Base-by-base conservation (phyloP, 1,140 invertebrate genomes). In the Sinonovacula constricta region DNA sequence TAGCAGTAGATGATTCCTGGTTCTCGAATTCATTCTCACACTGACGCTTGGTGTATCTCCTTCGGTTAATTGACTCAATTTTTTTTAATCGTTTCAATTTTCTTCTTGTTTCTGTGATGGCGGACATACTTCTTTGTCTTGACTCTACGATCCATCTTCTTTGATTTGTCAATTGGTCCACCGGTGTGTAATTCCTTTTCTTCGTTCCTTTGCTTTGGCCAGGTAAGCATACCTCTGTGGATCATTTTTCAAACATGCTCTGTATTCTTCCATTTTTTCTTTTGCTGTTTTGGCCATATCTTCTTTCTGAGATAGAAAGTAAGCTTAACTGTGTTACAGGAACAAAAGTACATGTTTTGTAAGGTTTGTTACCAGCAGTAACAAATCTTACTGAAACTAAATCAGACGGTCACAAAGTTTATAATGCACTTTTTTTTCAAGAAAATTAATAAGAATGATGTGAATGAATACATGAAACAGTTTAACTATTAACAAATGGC, bases 211-310 rank as follows among this genome's bases (percentile, higher is more conserved):
- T 71, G n/a, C 54, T 56, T 30, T 60, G 36, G 5, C 3, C 30
- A 7, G 60, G 22, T n/a, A 33, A 26, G 39, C 53, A 39, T 70
- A 57, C 33, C 36, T 70, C 24, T 36, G 51, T 33, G 67, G 51
- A 28, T 70, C 31, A 18, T 70, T 18, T 36, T 70, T 57, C 2
- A 70, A 34, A 4, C 67, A 31, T 26, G 56, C 24, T 22, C 53
- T n/a, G 31, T 70, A 70, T 39, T 70, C n/a, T n/a, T 54, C 0
- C 54, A 57, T 56, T 59, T 57, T 70, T 36, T 57, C 67, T 22
- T 51, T 31, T 33, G 53, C 54, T 10, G 53, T 34, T 24, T 70
- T 70, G 7, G 5, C 49, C 66, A 69, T 69, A n/a, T n/a, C n/a
- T n/a, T n/a, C n/a, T n/a, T n/a, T n/a, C n/a, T n/a, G n/a, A n/a